Conservation (phyloP, 2,797 vertebrate species). For the Lutra lutra region DNA sequence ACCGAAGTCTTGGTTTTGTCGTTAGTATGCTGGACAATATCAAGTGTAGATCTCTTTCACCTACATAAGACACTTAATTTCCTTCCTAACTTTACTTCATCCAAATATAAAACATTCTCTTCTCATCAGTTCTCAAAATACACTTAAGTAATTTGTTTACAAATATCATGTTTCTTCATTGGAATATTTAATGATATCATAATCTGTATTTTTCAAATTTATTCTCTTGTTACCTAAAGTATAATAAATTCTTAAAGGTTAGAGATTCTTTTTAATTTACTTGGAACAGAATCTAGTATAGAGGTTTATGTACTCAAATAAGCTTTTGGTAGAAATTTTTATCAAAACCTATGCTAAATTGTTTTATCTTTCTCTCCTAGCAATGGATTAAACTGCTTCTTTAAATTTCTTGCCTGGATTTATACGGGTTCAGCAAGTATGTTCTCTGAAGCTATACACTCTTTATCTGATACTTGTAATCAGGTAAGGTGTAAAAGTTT, state of each 20-base stretch:
- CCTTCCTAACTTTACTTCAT: neutral
- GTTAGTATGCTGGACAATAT: neutral
- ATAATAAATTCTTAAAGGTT: neutral
- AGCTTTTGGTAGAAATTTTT: conserved; percentile 50
- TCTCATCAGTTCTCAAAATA: neutral
- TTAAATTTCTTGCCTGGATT: conserved; percentile 99
- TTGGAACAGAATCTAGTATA: conserved; percentile 28
- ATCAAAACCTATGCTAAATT: conserved; percentile 14
- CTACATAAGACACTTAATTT: neutral
- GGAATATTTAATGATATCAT: conserved; percentile 1
- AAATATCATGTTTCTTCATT: neutral
- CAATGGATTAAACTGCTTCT: conserved; percentile 99
- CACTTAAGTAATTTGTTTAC: neutral
- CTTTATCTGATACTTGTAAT: conserved; percentile 98
- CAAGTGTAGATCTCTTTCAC: neutral
- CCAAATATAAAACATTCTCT: neutral
- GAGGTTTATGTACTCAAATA: neutral
- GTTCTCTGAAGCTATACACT: conserved; percentile 99
- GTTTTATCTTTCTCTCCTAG: conserved; percentile 85
- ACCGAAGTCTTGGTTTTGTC: neutral
- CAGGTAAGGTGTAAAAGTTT: conserved; percentile 88
- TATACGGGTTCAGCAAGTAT: conserved; percentile 99
- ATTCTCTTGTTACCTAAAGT: neutral
- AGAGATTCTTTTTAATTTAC: conserved; percentile 44
- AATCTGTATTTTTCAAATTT: conserved; percentile 41